Percentiles rank a stretch among this genome's conserved stretches.
Conservation (phyloP, 1,140 invertebrate genomes). For the Macrobrachium nipponense region DNA sequence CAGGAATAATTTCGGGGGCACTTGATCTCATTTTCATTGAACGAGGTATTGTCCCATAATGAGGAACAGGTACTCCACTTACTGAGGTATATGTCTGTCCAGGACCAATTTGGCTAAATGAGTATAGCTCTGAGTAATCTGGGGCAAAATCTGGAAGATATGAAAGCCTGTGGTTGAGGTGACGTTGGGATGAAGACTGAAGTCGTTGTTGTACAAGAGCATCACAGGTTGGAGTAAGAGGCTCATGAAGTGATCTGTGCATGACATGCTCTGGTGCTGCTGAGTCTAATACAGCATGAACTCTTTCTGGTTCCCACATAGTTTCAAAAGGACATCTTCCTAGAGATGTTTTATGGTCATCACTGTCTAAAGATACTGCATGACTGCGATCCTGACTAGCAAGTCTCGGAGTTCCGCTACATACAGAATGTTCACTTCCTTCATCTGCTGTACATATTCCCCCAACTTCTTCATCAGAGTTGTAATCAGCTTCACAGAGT, state of each 20-base stretch:
- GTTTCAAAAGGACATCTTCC: conserved; percentile 31
- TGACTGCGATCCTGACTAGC: conserved; percentile 42
- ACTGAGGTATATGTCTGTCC: conserved; percentile 28
- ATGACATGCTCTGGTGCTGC: conserved; percentile 63
- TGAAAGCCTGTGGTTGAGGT: conserved; percentile 45
- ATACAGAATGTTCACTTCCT: conserved; percentile 33
- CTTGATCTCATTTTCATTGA: conserved; percentile 48
- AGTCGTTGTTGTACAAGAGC: conserved; percentile 33
- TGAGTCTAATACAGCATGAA: conserved; percentile 59
- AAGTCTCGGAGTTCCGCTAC: conserved; percentile 22
- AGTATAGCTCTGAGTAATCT: conserved; percentile 54
- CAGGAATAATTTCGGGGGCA: conserved; percentile 52
- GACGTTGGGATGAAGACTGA: conserved; percentile 34
- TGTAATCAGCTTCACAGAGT: conserved; percentile 44
- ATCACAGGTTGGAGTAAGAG: conserved; percentile 36
- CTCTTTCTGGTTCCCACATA: conserved; percentile 58
- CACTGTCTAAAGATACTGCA: conserved; percentile 38
- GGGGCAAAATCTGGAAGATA: conserved; percentile 60
- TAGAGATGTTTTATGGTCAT: conserved; percentile 14
- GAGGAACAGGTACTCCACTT: conserved; percentile 17
- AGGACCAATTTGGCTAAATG: conserved; percentile 37
- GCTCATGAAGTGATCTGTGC: conserved; percentile 51
- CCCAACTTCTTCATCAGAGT: conserved; percentile 28
- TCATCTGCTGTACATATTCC: conserved; percentile 42
- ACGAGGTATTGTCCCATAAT: conserved; percentile 60